phyloP scores from a whole-genome alignment of 2,888 invertebrate genomes.

The Ormia ochracea region DNA sequence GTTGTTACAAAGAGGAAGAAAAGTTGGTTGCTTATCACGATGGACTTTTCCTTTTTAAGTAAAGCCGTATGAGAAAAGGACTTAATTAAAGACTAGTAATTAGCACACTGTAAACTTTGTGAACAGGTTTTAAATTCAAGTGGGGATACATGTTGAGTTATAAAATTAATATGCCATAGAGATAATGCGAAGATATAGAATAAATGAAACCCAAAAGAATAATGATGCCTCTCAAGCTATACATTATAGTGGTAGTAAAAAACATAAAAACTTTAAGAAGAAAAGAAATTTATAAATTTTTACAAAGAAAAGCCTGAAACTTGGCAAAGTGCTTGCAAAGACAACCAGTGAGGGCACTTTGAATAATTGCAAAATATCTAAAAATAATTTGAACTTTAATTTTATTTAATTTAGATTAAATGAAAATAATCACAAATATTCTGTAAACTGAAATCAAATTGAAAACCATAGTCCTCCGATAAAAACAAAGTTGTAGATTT shows the following conservation, averaged over 20 bases:
- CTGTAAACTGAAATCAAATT: no score
- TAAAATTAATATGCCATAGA: background rate
- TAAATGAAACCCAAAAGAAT: background rate
- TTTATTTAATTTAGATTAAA: no score
- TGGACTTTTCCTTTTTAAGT: no score
- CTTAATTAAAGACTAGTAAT: background rate
- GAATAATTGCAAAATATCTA: conserved; percentile 31
- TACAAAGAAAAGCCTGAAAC: background rate
- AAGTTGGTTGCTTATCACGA: no score
- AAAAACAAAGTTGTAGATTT: no score
- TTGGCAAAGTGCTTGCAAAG: conserved; percentile 4
- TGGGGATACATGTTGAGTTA: background rate
- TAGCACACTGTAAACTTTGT: background rate
- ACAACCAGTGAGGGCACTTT: conserved; percentile 36
- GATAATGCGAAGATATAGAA: background rate
- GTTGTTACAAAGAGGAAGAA: no score
- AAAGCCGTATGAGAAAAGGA: no score
- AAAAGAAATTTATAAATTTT: background rate
- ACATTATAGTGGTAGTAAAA: conserved; percentile 1
- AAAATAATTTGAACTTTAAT: no score
- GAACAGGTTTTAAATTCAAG: background rate
- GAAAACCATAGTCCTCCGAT: no score
- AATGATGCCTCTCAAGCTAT: background rate
- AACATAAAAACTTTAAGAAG: conserved; percentile 2
- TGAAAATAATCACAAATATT: no score